Conservation (phyloP, 2,797 vertebrate genomes). For the Lateolabrax maculatus region DNA sequence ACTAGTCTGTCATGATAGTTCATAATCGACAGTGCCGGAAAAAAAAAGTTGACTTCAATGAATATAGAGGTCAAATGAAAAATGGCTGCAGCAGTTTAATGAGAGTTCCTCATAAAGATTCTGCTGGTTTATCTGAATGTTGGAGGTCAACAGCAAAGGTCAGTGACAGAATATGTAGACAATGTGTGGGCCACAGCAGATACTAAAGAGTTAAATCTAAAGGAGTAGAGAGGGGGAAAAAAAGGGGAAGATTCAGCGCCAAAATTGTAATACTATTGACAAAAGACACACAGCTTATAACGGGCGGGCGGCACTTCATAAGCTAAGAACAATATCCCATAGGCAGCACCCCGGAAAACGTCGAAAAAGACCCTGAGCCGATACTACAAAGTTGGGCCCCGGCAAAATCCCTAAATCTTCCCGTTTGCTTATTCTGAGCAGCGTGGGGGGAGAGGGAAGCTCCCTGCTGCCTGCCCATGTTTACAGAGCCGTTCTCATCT, state of each 20-base stretch:
- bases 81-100: slow-evolving; percentile 53
- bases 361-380: slow-evolving; percentile 75
- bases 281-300: slow-evolving; percentile 79
- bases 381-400: slow-evolving; percentile 80
- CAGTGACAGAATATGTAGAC: slow-evolving; percentile 48
- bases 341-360: slow-evolving; percentile 74
- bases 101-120: slow-evolving; percentile 73
- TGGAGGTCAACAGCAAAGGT: slow-evolving; percentile 77
- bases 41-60: slow-evolving; percentile 65
- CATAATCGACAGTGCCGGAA: slow-evolving; percentile 60
- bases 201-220: slow-evolving; percentile 66
- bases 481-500: slow-evolving; percentile 82
- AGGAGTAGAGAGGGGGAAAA: background rate
- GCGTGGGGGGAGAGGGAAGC: slow-evolving; percentile 63
- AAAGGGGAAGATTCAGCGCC: slow-evolving; percentile 30
- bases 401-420: slow-evolving; percentile 85
- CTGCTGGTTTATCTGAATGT: slow-evolving; percentile 66
- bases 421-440: slow-evolving; percentile 78
- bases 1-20: slow-evolving; percentile 81
- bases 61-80: slow-evolving; percentile 75
- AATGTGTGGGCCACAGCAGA: slow-evolving; percentile 43
- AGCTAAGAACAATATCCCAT: slow-evolving; percentile 82
- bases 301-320: slow-evolving; percentile 70
- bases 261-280: slow-evolving; percentile 77
- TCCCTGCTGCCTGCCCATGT: slow-evolving; percentile 78